Conservation (phyloP, 2,888 invertebrate species). For the Asteroscopus sphinx region DNA sequence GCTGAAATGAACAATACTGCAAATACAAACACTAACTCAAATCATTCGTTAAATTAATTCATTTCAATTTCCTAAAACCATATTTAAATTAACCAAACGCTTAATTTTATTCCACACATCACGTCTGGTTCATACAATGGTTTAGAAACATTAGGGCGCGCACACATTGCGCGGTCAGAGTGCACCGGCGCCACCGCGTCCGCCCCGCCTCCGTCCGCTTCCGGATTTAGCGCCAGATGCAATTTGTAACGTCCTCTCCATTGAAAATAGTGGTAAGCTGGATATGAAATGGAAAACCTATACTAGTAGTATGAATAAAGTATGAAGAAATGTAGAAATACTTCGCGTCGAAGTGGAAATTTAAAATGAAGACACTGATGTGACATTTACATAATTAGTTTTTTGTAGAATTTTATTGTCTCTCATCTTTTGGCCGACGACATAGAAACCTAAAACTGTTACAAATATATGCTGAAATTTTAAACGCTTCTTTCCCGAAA, state of each 20-base stretch:
- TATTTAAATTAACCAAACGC: conserved; percentile 13
- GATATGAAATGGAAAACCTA: conserved; percentile 50
- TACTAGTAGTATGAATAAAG: conserved; percentile 18
- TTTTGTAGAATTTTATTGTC: too few species aligned
- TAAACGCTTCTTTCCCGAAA: too few species aligned
- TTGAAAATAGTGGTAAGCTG: conserved; percentile 44
- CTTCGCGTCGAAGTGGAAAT: conserved; percentile 10
- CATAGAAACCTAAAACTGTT: too few species aligned
- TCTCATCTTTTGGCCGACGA: too few species aligned
- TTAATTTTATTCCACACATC: conserved; percentile 2
- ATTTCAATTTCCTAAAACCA: neutral
- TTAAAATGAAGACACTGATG: too few species aligned
- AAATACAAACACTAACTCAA: neutral
- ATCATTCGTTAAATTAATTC: neutral
- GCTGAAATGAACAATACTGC: too few species aligned
- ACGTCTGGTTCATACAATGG: conserved; percentile 23
- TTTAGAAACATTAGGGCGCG: conserved; percentile 45
- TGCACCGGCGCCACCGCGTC: conserved; percentile 60
- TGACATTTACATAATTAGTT: too few species aligned
- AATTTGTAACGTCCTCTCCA: conserved; percentile 59
- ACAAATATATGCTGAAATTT: too few species aligned
- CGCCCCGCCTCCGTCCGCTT: conserved; percentile 55
- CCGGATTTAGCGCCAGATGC: conserved; percentile 65
- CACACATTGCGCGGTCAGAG: conserved; percentile 55
- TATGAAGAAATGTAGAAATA: conserved; percentile 32